phyloP scores from a whole-genome alignment of 2,797 vertebrate genomes.

The Bufotes viridis region DNA sequence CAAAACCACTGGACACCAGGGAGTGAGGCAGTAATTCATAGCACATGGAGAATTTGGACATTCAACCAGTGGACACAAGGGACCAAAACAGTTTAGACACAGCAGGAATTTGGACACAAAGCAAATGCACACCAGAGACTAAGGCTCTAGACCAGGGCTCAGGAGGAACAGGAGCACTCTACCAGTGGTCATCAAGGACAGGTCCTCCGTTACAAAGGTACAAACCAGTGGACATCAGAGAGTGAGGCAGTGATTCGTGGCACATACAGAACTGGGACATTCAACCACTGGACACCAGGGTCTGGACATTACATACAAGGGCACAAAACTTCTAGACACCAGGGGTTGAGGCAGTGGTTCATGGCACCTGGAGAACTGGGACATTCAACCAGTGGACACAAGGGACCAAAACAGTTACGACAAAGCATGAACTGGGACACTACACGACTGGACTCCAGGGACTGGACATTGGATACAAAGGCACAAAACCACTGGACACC shows the following conservation, averaged over 20 bases:
- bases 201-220: too few species aligned
- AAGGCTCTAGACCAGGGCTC: background rate
- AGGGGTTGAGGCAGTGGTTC: background rate
- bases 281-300: background rate
- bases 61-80: background rate
- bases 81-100: background rate
- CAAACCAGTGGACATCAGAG: too few species aligned
- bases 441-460: too few species aligned
- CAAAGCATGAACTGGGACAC: background rate
- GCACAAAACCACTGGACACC: background rate
- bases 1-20: background rate
- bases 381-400: background rate
- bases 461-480: too few species aligned
- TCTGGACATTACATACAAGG: background rate
- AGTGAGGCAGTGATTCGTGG: background rate
- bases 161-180: too few species aligned
- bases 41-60: too few species aligned
- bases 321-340: too few species aligned
- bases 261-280: too few species aligned
- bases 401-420: background rate
- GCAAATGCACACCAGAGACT: background rate
- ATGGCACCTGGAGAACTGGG: background rate
- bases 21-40: background rate
- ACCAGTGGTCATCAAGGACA: too few species aligned
- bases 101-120: background rate